These are phyloP conservation scores for Morpho helenor DNA, from an alignment of 2,888 invertebrate genomes.

Conservation along the genomic window DNA sequence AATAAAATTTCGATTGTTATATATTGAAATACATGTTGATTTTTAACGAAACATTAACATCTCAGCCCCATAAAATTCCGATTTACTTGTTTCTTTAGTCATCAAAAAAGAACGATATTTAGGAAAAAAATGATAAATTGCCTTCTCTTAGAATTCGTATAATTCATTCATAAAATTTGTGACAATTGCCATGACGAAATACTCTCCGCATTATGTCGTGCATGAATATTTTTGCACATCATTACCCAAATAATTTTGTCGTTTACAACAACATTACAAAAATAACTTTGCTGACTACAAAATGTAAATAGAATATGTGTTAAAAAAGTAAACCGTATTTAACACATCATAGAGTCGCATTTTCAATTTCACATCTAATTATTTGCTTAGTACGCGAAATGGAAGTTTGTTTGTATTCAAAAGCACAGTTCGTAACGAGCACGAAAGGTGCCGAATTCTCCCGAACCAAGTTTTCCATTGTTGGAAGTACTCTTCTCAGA, in stretches of 20 bases:
- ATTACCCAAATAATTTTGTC: conserved; percentile 45
- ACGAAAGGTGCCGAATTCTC: conserved; percentile 37
- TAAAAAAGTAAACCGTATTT: conserved; percentile 10
- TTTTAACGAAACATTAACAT: too few relatives aligned
- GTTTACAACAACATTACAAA: conserved; percentile 28
- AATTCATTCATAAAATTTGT: not conserved
- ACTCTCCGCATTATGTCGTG: conserved; percentile 25
- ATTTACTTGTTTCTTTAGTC: too few relatives aligned
- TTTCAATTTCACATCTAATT: conserved; percentile 8
- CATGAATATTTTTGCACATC: conserved; percentile 42
- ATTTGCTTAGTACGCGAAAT: conserved; percentile 17
- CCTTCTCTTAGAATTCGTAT: not conserved
- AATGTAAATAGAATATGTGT: conserved; percentile 15
- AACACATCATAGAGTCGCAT: conserved; percentile 22
- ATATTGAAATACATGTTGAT: too few relatives aligned
- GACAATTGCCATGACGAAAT: not conserved
- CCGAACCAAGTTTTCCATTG: conserved; percentile 45
- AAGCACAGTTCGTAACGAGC: conserved; percentile 37
- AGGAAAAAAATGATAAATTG: not conserved
- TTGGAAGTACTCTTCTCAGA: conserved; percentile 29
- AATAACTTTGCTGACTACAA: conserved; percentile 20
- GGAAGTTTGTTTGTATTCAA: conserved; percentile 32
- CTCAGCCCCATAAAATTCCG: too few relatives aligned
- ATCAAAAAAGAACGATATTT: not conserved
- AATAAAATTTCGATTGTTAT: too few relatives aligned